Base-by-base conservation (phyloP, 2,113 vertebrate species). In the Octodon degus region DNA sequence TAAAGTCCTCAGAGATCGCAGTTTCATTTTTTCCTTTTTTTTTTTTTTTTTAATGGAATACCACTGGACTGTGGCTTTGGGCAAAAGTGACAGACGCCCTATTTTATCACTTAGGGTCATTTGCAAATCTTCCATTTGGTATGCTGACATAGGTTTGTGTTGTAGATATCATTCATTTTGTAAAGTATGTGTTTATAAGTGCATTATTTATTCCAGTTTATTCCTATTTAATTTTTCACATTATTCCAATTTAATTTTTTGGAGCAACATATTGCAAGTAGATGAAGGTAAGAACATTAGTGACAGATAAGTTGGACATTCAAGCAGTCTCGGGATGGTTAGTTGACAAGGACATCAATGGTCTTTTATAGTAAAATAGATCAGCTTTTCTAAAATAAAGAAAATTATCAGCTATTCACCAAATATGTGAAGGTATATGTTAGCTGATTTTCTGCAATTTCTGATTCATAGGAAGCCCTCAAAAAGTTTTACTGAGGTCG, bases 361-460 rank as follows among this genome's bases (percentile, higher is more conserved):
- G 16, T 72, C 58, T 83, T 92, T 94, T 77, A 91, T 0, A 88
- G 30, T 85, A 34, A 63, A 96, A 55, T 58, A 50, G 74, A 32
- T 63, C 67, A 50, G 55, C 68, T 94, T 95, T 96, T 89, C 25
- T 27, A 60, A 83, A 85, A 74, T 14, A 90, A 90, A 68, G 5
- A 22, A 14, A 86, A 76, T 32, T 62, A 53, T 37, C 25, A 90
- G 60, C 60, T 7, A 55, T 63, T 94, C 53, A 40, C 87, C 50
- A 84, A 22, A 62, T 82, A 63, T 43, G 13, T 70, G 65, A 67
- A 60, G 19, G 43, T 3, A 43, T 43, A 43, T 65, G 25, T 89
- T 60, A 7, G 68, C 60, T 80, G 65, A 25, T 70, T 79, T 43
- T 93, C 74, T 74, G 32, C 5, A 62, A 47, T 86, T 40, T 43